These are phyloP conservation scores for Sebastes taczanowskii DNA, from an alignment of 2,797 vertebrate genomes.

Conservation along the genomic window DNA sequence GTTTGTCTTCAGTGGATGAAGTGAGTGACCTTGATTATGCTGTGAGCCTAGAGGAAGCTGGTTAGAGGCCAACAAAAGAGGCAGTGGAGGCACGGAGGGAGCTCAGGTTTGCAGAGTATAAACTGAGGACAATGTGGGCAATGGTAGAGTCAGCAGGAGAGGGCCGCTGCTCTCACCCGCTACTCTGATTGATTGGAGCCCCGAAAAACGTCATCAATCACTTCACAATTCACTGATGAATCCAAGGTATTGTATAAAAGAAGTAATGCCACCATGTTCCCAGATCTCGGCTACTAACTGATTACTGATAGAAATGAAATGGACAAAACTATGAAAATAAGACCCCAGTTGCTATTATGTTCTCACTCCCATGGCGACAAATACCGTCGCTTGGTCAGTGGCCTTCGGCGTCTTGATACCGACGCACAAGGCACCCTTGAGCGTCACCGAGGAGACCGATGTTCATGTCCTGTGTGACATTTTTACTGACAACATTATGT, in stretches of 20 bases:
- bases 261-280: no score
- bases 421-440: no score
- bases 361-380: no score
- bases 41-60: constrained; percentile 1
- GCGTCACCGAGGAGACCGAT: no score
- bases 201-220: constrained; percentile 39
- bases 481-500: no score
- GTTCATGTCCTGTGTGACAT: no score
- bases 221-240: constrained; percentile 24
- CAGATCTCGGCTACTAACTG: no score
- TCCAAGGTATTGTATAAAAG: not conserved
- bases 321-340: no score
- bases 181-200: constrained; percentile 20
- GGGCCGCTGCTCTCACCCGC: not conserved
- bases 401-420: no score
- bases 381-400: no score
- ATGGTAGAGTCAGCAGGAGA: constrained; percentile 30
- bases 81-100: constrained; percentile 7
- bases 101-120: constrained; percentile 30
- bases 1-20: constrained; percentile 16
- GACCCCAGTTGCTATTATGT: no score
- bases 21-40: constrained; percentile 6
- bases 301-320: no score
- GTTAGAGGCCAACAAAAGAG: constrained; percentile 13
- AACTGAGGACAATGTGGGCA: constrained; percentile 9